phyloP scores from a whole-genome alignment of 2,888 invertebrate species.

The Eilema griseolum region DNA sequence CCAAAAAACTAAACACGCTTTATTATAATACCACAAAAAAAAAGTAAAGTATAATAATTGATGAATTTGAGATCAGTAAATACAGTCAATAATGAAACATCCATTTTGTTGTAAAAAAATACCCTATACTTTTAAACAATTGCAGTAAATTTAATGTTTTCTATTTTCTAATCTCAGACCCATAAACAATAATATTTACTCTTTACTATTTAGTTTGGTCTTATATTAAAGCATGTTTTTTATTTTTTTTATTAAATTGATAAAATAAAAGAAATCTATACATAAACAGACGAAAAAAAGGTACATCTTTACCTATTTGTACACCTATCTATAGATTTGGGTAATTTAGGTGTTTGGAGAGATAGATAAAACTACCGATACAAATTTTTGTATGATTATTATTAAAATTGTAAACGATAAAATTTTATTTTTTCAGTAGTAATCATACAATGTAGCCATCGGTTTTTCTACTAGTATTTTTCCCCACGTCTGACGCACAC shows the following conservation, averaged over 20 bases:
- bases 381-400: background rate
- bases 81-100: too few species aligned
- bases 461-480: background rate
- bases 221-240: background rate
- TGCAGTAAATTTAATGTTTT: background rate
- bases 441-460: background rate
- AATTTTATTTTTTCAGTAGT: background rate
- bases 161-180: background rate
- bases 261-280: background rate
- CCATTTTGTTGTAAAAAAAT: too few species aligned
- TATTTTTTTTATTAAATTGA: background rate
- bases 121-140: background rate
- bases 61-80: too few species aligned
- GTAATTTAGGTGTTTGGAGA: background rate
- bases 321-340: background rate
- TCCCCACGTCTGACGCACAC: background rate
- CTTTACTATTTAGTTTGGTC: background rate
- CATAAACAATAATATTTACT: background rate
- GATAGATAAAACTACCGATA: background rate
- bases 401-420: too few species aligned
- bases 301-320: background rate
- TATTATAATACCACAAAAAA: background rate
- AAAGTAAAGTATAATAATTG: background rate
- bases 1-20: too few species aligned
- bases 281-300: background rate